Conservation (phyloP, 2,113 vertebrate genomes). For the Hydrochoerus hydrochaeris region DNA sequence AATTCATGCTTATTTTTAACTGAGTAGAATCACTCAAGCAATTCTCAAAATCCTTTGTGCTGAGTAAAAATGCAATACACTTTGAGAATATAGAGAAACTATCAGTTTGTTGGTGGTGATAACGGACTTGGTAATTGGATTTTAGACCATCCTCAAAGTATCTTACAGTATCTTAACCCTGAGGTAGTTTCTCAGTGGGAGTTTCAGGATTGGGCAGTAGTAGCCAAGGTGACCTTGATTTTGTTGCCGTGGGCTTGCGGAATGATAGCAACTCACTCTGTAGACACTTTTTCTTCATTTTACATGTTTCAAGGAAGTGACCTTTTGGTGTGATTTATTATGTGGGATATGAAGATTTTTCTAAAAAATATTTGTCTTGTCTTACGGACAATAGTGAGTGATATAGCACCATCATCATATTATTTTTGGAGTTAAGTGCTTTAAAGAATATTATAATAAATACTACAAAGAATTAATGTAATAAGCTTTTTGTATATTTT, state of each 20-base stretch:
- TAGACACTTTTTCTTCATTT: neutral
- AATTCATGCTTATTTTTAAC: neutral
- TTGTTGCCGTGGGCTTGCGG: neutral
- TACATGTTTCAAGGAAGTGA: neutral
- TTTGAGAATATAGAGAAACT: neutral
- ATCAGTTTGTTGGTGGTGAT: constrained; percentile 53
- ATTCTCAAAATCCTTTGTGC: neutral
- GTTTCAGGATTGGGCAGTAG: constrained; percentile 29
- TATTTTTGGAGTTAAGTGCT: neutral
- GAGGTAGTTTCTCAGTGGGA: constrained; percentile 39
- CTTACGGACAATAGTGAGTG: neutral
- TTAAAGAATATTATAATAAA: neutral
- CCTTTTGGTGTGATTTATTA: neutral
- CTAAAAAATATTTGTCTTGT: neutral
- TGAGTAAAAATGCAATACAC: neutral
- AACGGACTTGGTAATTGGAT: constrained; percentile 63
- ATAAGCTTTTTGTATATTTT: neutral
- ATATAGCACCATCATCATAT: neutral
- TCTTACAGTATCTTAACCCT: constrained; percentile 28
- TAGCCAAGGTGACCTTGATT: constrained; percentile 69
- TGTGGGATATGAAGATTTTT: neutral
- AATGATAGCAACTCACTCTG: neutral
- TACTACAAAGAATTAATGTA: constrained; percentile 34
- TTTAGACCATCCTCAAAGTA: neutral
- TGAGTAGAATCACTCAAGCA: neutral